Evolutionary conservation across 2,113 vertebrate species (phyloP), one percentile per base, ranked within the genome.

Genomic region (Coreoperca whiteheadi): DNA sequence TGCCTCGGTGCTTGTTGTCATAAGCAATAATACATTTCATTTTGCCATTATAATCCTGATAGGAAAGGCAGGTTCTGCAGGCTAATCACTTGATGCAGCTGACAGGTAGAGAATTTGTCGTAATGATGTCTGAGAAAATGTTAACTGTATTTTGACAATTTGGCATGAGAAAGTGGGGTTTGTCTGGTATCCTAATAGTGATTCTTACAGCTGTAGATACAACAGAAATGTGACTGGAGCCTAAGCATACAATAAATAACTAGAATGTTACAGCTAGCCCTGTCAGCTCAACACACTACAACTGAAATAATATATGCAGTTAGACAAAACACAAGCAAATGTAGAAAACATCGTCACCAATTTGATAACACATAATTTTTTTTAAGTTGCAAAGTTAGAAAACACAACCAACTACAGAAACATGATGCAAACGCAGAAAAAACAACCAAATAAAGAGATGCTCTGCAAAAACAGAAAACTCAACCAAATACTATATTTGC

Each of bases 1-100:
- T 81, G 21, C 32, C 69, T 28, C 71, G 56, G n/a, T 68, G 28
- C 60, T 61, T 51, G 61, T 28, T 78, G 43, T 80, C 79, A 80
- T 20, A 50, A 69, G 70, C 54, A 68, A 74, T 77, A 87, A 90
- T 79, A 43, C 63, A 79, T 85, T 88, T 87, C 50, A 88, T 87
- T 83, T 90, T 79, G 74, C 70, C 70, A 77, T 83, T 90, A 85
- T 91, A 89, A 90, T 93, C 66, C 81, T 85, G 70, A 91, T 82
- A 85, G 63, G 72, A 87, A 74, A 81, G 64, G 53, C 57, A 82
- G 50, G 30, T 68, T 78, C 23, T 87, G 39, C 53, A 66, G 88
- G 80, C 84, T 90, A 89, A 92, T 91, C 84, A 82, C 37, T 71
- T 79, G 61, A 81, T 68, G 77, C 81, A 60, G 6, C 28, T 72